These are phyloP conservation scores for Psilopsiagon aurifrons DNA, from an alignment of 2,113 vertebrate species.

Conservation along the genomic window DNA sequence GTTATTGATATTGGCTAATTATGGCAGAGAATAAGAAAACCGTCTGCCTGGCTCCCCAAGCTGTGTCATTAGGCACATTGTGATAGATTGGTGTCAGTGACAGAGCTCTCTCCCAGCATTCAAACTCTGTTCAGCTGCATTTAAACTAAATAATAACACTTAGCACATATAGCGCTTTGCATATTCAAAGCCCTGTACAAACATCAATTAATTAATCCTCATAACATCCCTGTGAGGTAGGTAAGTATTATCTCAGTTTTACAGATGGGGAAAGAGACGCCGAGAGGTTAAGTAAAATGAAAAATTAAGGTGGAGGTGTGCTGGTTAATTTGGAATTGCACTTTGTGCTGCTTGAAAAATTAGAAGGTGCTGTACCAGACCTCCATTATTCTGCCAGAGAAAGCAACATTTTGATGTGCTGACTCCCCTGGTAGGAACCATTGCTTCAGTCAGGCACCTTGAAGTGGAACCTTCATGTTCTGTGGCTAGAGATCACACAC, in stretches of 20 bases:
- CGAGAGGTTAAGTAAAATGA: slow-evolving; percentile 67
- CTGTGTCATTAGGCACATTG: slow-evolving; percentile 50
- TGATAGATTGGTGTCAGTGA: slow-evolving; percentile 58
- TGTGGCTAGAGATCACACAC: background rate
- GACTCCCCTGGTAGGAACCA: slow-evolving; percentile 5
- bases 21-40: slow-evolving; percentile 45
- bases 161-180: slow-evolving; percentile 56
- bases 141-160: slow-evolving; percentile 65
- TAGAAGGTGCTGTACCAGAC: slow-evolving; percentile 57
- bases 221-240: slow-evolving; percentile 68
- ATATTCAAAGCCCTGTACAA: slow-evolving; percentile 68
- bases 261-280: slow-evolving; percentile 66
- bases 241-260: slow-evolving; percentile 70
- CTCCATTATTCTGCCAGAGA: slow-evolving; percentile 41
- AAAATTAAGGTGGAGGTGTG: slow-evolving; percentile 58
- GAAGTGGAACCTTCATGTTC: background rate
- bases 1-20: slow-evolving; percentile 59
- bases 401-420: slow-evolving; percentile 45
- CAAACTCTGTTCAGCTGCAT: slow-evolving; percentile 41
- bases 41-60: slow-evolving; percentile 13
- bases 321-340: slow-evolving; percentile 69
- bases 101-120: slow-evolving; percentile 46
- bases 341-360: slow-evolving; percentile 65
- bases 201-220: slow-evolving; percentile 72
- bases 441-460: background rate